Conservation (phyloP, 64 coral and sea anemone species). For the Pocillopora damicornis region DNA sequence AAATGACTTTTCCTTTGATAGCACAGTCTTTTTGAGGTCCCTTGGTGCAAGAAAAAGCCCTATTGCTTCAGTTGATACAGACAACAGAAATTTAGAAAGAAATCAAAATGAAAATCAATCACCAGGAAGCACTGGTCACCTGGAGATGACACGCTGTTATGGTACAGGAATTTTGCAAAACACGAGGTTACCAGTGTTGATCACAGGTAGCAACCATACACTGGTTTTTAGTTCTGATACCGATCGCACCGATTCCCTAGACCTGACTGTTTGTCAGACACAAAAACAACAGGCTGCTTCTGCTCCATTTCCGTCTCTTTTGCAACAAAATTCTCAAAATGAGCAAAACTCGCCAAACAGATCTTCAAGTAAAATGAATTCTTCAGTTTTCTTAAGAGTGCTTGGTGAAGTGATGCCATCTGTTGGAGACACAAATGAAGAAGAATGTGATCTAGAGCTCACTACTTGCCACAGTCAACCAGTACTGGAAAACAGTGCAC, state of each 20-base stretch:
- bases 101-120: too few relatives aligned
- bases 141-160: conserved; percentile 32
- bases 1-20: too few relatives aligned
- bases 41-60: too few relatives aligned
- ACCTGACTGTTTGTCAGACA: conserved; percentile 41
- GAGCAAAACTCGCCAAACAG: neutral
- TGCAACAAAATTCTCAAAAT: too few relatives aligned
- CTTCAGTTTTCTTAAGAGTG: neutral
- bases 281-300: neutral
- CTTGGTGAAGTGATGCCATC: neutral
- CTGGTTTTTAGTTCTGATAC: neutral
- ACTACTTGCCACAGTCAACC: conserved; percentile 51
- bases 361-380: neutral
- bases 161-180: conserved; percentile 32
- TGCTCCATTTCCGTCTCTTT: too few relatives aligned
- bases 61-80: too few relatives aligned
- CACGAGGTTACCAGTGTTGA: neutral
- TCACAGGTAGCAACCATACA: neutral
- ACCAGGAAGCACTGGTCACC: neutral
- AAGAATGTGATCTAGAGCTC: conserved; percentile 50
- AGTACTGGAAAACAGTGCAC: neutral
- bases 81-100: too few relatives aligned
- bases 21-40: too few relatives aligned
- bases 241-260: neutral
- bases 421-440: neutral